A percentile compares a stretch with the other conserved stretches of the same genome.
Conservation (phyloP, 2,113 vertebrate species). For the Emydura subglobosa region DNA sequence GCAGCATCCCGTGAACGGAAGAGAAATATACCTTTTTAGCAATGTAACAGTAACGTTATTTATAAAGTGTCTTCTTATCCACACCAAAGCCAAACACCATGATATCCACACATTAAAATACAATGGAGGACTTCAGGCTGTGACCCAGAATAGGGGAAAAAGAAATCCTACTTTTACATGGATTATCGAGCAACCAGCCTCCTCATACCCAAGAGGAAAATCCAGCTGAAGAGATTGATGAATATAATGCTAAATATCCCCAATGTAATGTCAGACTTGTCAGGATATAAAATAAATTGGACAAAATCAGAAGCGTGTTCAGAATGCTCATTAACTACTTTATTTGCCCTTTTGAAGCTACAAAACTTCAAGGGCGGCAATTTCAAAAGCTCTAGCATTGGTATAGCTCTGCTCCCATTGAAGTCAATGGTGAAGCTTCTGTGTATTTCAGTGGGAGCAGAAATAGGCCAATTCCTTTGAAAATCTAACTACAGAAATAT, state of each 20-base stretch:
- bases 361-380: not conserved
- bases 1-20: conserved; percentile 18
- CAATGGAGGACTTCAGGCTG: conserved; percentile 47
- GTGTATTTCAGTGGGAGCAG: not conserved
- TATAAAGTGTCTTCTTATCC: conserved; percentile 50
- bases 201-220: conserved; percentile 51
- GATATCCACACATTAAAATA: conserved; percentile 61
- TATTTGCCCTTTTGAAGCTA: conserved; percentile 44
- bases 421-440: not conserved
- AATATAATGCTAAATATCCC: conserved; percentile 34
- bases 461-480: not conserved
- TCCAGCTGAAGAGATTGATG: conserved; percentile 53
- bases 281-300: conserved; percentile 5
- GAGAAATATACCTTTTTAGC: conserved; percentile 7
- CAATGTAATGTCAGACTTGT: conserved; percentile 8
- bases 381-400: not conserved
- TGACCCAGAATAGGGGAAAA: conserved; percentile 28
- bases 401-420: not conserved
- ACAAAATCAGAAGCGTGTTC: conserved; percentile 32
- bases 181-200: conserved; percentile 3
- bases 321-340: conserved; percentile 52
- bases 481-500: not conserved
- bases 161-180: conserved; percentile 47
- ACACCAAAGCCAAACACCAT: conserved; percentile 42
- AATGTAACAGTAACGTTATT: conserved; percentile 44